phyloP scores from a whole-genome alignment of 2,888 invertebrate genomes.

The Tipula vernalis region DNA sequence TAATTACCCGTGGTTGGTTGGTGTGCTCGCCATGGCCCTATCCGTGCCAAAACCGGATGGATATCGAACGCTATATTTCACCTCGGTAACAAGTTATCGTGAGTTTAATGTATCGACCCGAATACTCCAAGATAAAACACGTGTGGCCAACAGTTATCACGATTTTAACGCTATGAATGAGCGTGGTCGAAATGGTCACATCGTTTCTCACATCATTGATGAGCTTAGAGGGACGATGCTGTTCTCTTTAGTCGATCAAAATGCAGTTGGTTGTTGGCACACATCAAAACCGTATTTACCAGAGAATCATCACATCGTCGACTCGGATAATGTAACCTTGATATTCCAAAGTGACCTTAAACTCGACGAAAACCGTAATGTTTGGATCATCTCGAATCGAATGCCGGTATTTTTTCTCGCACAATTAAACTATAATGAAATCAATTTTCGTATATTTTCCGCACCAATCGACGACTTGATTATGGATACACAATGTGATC shows the following conservation, averaged over 20 bases:
- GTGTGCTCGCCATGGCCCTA: constrained; percentile 64
- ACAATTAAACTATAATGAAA: constrained; percentile 56
- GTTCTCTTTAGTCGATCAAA: constrained; percentile 66
- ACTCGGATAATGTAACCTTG: constrained; percentile 59
- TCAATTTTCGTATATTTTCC: constrained; percentile 64
- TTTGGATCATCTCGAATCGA: constrained; percentile 71
- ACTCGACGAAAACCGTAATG: constrained; percentile 53
- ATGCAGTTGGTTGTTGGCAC: constrained; percentile 76
- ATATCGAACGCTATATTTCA: constrained; percentile 60
- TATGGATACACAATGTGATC: constrained; percentile 60
- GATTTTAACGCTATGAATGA: constrained; percentile 50
- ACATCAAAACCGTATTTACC: constrained; percentile 49
- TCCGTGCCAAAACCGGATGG: constrained; percentile 56
- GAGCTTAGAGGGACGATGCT: constrained; percentile 55
- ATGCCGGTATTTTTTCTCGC: constrained; percentile 66
- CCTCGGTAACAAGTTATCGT: constrained; percentile 62
- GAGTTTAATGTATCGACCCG: constrained; percentile 69
- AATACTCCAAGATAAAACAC: constrained; percentile 53
- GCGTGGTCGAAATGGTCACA: constrained; percentile 53
- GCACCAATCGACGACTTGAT: constrained; percentile 53
- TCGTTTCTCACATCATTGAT: constrained; percentile 61
- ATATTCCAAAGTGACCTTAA: constrained; percentile 72
- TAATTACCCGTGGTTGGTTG: constrained; percentile 79
- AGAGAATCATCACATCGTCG: constrained; percentile 54
- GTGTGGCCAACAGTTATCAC: constrained; percentile 53